phyloP scores from a whole-genome alignment of 2,797 vertebrate genomes.

The Craterocephalus amniculus region DNA sequence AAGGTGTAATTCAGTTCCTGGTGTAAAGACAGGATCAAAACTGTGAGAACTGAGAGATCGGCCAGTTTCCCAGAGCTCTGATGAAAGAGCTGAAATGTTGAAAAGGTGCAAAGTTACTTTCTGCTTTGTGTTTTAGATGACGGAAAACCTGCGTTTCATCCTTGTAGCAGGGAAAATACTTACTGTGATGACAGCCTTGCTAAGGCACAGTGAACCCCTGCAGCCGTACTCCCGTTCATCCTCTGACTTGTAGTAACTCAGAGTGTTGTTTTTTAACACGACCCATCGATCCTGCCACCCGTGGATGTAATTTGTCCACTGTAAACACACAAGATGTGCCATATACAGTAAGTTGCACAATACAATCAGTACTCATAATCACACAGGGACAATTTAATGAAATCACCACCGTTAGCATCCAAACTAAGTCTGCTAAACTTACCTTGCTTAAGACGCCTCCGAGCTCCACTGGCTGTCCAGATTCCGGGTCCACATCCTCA shows the following conservation, averaged over 20 bases:
- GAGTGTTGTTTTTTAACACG: slow-evolving; percentile 92
- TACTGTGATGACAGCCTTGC: slow-evolving; percentile 96
- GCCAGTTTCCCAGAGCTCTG: background rate
- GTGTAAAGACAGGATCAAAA: slow-evolving; percentile 23
- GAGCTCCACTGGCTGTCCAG: slow-evolving; percentile 89
- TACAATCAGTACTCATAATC: slow-evolving; percentile 1
- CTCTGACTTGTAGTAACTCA: slow-evolving; percentile 98
- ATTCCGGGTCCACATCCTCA: slow-evolving; percentile 95
- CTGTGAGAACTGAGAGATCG: background rate
- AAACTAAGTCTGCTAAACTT: slow-evolving; percentile 29
- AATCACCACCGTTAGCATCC: background rate
- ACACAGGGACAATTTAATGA: background rate
- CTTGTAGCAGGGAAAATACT: slow-evolving; percentile 60
- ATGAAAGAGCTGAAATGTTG: slow-evolving; percentile 5
- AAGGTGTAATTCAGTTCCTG: slow-evolving; percentile 38
- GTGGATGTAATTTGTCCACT: slow-evolving; percentile 99
- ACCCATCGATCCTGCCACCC: slow-evolving; percentile 99
- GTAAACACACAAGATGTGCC: slow-evolving; percentile 40
- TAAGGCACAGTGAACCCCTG: slow-evolving; percentile 95
- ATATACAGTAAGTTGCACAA: background rate
- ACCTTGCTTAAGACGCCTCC: slow-evolving; percentile 95
- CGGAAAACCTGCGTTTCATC: background rate
- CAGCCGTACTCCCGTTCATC: slow-evolving; percentile 97
- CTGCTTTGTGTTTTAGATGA: background rate
- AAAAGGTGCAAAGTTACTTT: slow-evolving; percentile 22